phyloP scores from a whole-genome alignment of 2,113 vertebrate species.

The Apodemus sylvaticus region DNA sequence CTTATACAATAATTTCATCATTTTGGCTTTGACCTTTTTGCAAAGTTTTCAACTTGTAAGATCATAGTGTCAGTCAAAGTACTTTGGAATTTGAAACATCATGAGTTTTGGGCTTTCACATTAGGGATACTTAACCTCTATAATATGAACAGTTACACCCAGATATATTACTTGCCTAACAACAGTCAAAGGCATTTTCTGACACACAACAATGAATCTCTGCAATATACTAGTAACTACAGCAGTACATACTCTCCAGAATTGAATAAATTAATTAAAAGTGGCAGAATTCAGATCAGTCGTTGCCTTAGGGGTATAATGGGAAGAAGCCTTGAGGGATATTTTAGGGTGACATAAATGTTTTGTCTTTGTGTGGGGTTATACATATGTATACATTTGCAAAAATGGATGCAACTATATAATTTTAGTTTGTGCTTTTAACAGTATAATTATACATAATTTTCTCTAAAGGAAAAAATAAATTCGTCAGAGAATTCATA shows the following conservation, averaged over 20 bases:
- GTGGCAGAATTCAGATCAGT: neutral
- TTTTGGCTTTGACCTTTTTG: neutral
- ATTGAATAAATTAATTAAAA: neutral
- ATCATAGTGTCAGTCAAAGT: neutral
- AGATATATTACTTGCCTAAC: neutral
- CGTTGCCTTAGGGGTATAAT: neutral
- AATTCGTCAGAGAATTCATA: neutral
- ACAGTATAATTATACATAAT: neutral
- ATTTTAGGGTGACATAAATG: neutral
- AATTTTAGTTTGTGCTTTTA: conserved; percentile 45
- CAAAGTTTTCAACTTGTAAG: neutral
- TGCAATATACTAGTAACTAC: neutral
- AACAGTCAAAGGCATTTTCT: neutral
- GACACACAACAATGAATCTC: neutral
- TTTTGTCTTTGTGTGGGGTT: neutral
- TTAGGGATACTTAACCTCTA: neutral
- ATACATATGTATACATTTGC: neutral
- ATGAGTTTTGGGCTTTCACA: neutral
- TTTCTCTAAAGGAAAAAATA: neutral
- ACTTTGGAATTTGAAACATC: neutral
- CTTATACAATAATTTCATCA: neutral
- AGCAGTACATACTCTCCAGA: neutral
- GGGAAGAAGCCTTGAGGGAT: neutral
- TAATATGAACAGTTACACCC: neutral
- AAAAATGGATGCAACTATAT: neutral